Base-by-base conservation (phyloP, 2,113 vertebrate species). In the Dromas ardeola region DNA sequence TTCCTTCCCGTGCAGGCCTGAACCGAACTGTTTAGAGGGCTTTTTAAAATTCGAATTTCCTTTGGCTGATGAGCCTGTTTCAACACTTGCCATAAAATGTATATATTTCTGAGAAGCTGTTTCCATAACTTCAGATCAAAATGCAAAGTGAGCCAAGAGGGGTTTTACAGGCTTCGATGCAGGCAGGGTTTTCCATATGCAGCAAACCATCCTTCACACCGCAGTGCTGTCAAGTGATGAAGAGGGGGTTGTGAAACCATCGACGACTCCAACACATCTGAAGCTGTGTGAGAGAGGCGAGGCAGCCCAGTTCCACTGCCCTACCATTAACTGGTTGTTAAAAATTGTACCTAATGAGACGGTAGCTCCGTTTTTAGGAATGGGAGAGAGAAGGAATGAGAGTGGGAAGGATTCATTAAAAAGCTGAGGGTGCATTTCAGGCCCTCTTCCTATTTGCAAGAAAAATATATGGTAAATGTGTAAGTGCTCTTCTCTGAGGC, bases 181-280 rank as follows among this genome's bases (percentile, higher is more conserved):
- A 21, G 40, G 62, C 49, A 53, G 53, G 42, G 16, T 3, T 79
- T 43, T 50, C 66, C 13, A 1, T 1, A 0, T 0, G 6, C 81
- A 53, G 32, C 79, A 72, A 63, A 70, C 15, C 3, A 1, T 32
- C 61, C 82, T 14, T 55, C 83, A 14, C 13, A 9, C 76, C 8
- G 0, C 9, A 7, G 73, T 4, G 5, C 62, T 23, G 50, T 4
- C 40, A 15, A 18, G 52, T 1, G 18, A 55, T 42, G 21, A 59
- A 38, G 40, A 66, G 23, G 20, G 23, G 43, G 17, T 1, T 38
- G 27, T 26, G 85, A 61, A 80, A 18, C 38, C 86, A 40, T 22
- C 50, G 8, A 1, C 32, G 40, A 2, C 58, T 56, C 71, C 16
- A 76, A 14, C 30, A 19, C 11, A 0, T 16, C 27, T 59, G 13